A percentile compares a stretch with the other conserved stretches of the same genome.
Evolutionary conservation across 2,113 vertebrate genomes (phyloP).

Genomic region (Odocoileus hemionus): DNA sequence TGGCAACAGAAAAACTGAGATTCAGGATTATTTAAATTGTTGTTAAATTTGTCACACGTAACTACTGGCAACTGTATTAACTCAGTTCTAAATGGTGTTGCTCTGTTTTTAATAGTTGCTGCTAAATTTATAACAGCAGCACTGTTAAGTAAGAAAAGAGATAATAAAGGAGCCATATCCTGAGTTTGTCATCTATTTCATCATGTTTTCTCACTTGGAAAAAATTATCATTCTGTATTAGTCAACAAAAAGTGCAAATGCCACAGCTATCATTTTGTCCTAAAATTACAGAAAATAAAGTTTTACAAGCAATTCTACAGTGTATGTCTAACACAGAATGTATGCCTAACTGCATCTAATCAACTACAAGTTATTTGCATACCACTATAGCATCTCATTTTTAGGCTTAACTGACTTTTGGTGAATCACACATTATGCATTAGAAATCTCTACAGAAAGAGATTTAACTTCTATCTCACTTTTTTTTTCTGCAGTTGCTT

Average conservation of each 20-base stretch:
- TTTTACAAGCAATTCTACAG: background rate
- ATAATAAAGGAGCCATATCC: background rate
- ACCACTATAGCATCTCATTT: background rate
- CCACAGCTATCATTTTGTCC: background rate
- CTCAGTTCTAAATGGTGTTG: background rate
- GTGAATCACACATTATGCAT: background rate
- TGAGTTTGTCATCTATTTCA: background rate
- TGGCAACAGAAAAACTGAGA: background rate
- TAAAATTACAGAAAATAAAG: conserved; percentile 10
- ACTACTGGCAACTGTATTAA: background rate
- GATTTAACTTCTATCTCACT: background rate
- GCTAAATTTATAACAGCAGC: background rate
- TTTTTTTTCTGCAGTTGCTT: background rate
- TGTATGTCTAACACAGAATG: background rate
- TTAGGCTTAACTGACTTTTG: background rate
- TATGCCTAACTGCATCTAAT: background rate
- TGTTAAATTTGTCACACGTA: background rate
- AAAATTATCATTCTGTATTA: background rate
- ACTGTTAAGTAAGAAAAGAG: background rate
- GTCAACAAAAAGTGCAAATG: background rate
- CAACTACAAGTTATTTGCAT: background rate
- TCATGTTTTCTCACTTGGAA: background rate
- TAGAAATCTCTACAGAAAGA: background rate
- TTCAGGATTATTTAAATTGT: background rate
- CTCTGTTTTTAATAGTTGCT: background rate